phyloP scores from a whole-genome alignment of 2,888 invertebrate genomes.

The Pammene aurita region DNA sequence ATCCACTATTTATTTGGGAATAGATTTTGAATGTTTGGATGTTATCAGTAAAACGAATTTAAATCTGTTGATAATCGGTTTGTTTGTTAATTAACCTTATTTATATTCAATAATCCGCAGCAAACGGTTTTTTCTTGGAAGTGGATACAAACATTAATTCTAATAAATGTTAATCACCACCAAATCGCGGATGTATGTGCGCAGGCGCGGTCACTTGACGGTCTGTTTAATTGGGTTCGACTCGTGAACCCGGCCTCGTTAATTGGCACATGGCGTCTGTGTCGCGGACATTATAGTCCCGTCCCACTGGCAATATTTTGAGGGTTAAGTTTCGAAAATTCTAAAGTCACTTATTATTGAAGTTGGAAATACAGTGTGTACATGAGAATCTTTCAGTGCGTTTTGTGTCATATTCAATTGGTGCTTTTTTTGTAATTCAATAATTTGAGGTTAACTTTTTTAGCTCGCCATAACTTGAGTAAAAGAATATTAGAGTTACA shows the following conservation, averaged over 20 bases:
- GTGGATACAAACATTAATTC: constrained; percentile 3
- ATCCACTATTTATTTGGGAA: constrained; percentile 52
- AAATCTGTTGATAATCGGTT: constrained; percentile 28
- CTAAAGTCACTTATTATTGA: no score
- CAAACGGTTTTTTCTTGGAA: constrained; percentile 1
- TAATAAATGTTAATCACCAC: constrained; percentile 8
- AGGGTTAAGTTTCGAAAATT: no score
- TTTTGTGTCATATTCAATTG: no score
- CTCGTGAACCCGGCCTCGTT: constrained; percentile 35
- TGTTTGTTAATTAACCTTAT: constrained; percentile 33
- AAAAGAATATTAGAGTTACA: no score
- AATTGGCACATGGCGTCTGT: constrained; percentile 36
- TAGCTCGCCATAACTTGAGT: no score
- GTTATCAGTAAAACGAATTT: constrained; percentile 30
- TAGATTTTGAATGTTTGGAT: constrained; percentile 34
- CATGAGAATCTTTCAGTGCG: no score
- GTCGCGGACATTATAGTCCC: constrained; percentile 31
- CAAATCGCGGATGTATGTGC: not conserved
- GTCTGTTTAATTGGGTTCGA: constrained; percentile 37
- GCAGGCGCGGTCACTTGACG: constrained; percentile 28
- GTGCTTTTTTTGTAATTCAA: no score
- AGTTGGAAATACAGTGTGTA: no score
- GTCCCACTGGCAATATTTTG: no score
- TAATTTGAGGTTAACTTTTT: no score
- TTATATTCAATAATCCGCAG: constrained; percentile 27